Conservation (phyloP, 2,888 invertebrate genomes). For the Leucania comma region DNA sequence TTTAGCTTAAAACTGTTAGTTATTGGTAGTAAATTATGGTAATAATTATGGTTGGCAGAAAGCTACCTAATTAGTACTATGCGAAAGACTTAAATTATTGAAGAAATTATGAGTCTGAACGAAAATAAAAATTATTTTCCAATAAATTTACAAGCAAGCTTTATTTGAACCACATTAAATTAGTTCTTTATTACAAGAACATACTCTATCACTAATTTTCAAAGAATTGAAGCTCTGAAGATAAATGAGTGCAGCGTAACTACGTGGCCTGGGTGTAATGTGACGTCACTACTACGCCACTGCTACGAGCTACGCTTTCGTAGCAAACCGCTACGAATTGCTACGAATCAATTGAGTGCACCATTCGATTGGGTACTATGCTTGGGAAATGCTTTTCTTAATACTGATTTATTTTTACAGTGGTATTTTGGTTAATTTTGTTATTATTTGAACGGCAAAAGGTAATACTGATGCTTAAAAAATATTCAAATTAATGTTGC, state of each 20-base stretch:
- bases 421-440: not conserved
- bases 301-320: constrained; percentile 46
- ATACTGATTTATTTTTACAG: not conserved
- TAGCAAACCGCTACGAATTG: constrained; percentile 46
- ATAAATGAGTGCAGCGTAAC: constrained; percentile 48
- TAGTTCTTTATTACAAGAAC: not conserved
- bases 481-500: too few relatives aligned
- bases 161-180: not conserved
- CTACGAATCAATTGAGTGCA: constrained; percentile 42
- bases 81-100: too few relatives aligned
- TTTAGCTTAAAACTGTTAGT: too few relatives aligned
- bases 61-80: too few relatives aligned
- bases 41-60: too few relatives aligned
- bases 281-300: constrained; percentile 31
- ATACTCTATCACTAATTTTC: constrained; percentile 35
- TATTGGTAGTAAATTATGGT: too few relatives aligned
- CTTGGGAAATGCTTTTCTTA: constrained; percentile 11
- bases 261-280: constrained; percentile 46
- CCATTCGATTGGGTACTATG: constrained; percentile 7
- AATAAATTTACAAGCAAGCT: not conserved
- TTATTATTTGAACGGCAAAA: not conserved
- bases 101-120: not conserved
- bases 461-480: not conserved
- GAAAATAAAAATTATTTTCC: not conserved
- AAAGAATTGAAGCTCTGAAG: constrained; percentile 40